Base-by-base conservation (phyloP, 2,888 invertebrate genomes). In the Apotomis betuletana region DNA sequence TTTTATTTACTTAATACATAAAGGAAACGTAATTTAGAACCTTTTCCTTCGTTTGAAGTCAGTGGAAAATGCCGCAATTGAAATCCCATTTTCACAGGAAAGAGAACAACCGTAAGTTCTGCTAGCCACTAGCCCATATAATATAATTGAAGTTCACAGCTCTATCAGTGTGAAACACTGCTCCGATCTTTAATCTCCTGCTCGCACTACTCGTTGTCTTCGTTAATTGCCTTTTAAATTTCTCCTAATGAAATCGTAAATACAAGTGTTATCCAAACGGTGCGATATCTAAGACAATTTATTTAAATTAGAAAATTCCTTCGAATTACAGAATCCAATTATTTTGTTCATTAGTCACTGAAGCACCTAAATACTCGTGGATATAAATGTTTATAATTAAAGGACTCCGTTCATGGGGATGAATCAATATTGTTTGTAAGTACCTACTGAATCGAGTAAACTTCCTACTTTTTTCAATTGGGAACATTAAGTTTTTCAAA, bases 261-360 rank as follows among this genome's bases (percentile, higher is more conserved):
- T 61, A 67, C 46, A 70, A 67, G 65, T 71, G 74, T 74, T 73
- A 80, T 77, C 75, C 77, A 80, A 82, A 82, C 75, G 76, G 75
- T 60, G 74, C 73, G 79, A 81, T 79, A 81, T 80, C 79, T 79
- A 76, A 80, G 78, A 81, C 80, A 79, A 81, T 81, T 81, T 83
- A 84, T 85, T 83, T 81, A 83, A 82, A 81, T 82, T 77, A 79
- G 78, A 79, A 82, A 83, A 82, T 81, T 81, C 79, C 76, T 79
- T 74, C 74, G 80, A 85, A 83, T 84, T 80, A 81, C 82, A 79
- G 80, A 82, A 82, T 84, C 81, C 83, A 86, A 86, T 86, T 85
- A 87, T 84, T 83, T 86, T 82, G 80, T 81, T 81, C 83, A 83
- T 85, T 83, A 82, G 76, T 83, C 82, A 78, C 77, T 13, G 77